Evolutionary conservation across 2,888 invertebrate species (phyloP), one percentile per base, ranked within the genome.

Genomic region (Bellardia pandia): DNA sequence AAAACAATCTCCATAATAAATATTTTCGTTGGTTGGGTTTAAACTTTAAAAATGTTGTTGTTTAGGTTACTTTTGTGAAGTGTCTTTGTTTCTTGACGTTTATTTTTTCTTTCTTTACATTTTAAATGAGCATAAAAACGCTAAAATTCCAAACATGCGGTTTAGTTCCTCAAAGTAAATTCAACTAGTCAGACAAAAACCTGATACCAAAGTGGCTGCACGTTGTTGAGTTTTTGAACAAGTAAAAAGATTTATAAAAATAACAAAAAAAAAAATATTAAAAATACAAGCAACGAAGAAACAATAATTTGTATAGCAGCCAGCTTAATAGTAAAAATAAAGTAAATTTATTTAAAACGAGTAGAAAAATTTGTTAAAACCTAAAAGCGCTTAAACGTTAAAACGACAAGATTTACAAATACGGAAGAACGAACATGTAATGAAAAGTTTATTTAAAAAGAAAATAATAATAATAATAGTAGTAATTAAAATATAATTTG

Each of bases 101-200:
- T 51, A 40, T 53, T 40, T 69, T 78, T 40, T 71, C 6, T 58
- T 74, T 58, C 4, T 66, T 77, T 66, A 45, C 53, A 62, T 68
- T 83, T 79, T 86, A 83, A 81, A 68, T 62, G 77, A 81, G 83
- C 88, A 89, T 92, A 92, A 90, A 92, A 92, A 90, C 90, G 84
- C 88, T 89, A 88, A 90, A 78, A 89, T 90, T 89, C 89, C 89
- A 91, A 90, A 89, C 89, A 90, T 89, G 88, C 91, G 90, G 92
- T 91, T 92, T 92, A 92, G 92, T 92, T 92, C 92, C 92, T 92
- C 92, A 91, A 91, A 90, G 91, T 90, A 91, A 92, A 91, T 91
- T 91, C 90, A 91, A 91, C 92, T 92, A 92, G 92, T 92, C 92
- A 88, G 86, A 88, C 85, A 75, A 85, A 84, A 88, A 88, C 83